Conservation (phyloP, 2,113 vertebrate species). For the Choloepus hoffmanni region DNA sequence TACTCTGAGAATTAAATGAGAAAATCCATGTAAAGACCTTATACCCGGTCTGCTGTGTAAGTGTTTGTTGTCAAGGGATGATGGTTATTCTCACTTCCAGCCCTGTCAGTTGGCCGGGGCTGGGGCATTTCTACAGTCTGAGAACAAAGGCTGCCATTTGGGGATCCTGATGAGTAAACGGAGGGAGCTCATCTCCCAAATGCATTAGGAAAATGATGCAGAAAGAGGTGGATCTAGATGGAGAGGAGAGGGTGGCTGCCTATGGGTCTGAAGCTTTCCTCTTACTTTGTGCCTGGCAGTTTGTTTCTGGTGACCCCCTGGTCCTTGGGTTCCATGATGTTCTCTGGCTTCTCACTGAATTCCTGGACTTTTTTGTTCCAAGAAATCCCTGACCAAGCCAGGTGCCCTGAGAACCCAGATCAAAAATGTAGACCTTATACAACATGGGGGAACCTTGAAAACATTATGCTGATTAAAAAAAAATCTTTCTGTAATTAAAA, state of each 20-base stretch:
- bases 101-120: not conserved
- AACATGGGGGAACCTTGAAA: too few relatives aligned
- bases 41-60: fast-evolving
- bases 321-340: not conserved
- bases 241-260: fast-evolving
- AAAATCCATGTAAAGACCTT: not conserved
- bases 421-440: not conserved
- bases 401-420: not conserved
- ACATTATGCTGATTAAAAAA: too few relatives aligned
- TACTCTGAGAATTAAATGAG: not conserved
- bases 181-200: not conserved
- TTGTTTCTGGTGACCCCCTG: too few relatives aligned
- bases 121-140: too few relatives aligned
- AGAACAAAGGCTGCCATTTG: not conserved
- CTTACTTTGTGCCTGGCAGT: not conserved
- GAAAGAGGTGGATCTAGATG: not conserved
- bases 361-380: not conserved
- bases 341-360: not conserved
- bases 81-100: not conserved
- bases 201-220: not conserved
- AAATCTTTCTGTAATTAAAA: too few relatives aligned
- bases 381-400: not conserved
- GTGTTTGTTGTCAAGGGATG: too few relatives aligned
- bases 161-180: not conserved
- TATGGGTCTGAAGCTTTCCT: not conserved